Conservation (phyloP, 2,113 vertebrate species). For the Tyrannus savana region DNA sequence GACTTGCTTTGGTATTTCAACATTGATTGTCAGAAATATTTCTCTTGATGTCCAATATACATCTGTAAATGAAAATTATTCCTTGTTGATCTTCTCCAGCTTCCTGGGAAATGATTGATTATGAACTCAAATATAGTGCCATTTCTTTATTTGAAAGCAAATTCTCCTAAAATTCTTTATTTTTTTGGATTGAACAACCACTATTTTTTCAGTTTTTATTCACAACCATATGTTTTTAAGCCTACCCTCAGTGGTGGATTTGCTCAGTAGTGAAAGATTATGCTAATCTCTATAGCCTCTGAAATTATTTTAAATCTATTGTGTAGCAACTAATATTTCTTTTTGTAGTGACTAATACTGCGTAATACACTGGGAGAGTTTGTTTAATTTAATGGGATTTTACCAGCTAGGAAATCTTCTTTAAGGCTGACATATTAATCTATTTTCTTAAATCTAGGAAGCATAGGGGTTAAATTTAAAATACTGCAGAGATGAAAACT, state of each 20-base stretch:
- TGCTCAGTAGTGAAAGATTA: background rate
- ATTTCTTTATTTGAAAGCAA: background rate
- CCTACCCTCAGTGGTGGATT: background rate
- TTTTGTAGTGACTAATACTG: background rate
- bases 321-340: background rate
- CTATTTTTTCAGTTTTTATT: background rate
- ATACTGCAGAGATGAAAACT: background rate
- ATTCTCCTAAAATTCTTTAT: background rate
- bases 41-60: fast-evolving
- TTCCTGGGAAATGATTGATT: background rate
- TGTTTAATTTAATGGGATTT: background rate
- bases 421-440: background rate
- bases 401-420: background rate
- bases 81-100: background rate
- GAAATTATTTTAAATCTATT: background rate
- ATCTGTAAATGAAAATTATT: background rate
- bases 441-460: background rate
- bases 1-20: background rate
- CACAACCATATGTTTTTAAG: background rate
- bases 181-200: background rate
- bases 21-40: background rate
- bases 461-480: background rate
- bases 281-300: background rate
- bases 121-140: background rate
- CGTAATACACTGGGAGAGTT: background rate